A percentile compares a stretch with the other conserved stretches of the same genome.
Evolutionary conservation across 2,113 vertebrate species (phyloP).

Genomic region (Gyps fulvus): DNA sequence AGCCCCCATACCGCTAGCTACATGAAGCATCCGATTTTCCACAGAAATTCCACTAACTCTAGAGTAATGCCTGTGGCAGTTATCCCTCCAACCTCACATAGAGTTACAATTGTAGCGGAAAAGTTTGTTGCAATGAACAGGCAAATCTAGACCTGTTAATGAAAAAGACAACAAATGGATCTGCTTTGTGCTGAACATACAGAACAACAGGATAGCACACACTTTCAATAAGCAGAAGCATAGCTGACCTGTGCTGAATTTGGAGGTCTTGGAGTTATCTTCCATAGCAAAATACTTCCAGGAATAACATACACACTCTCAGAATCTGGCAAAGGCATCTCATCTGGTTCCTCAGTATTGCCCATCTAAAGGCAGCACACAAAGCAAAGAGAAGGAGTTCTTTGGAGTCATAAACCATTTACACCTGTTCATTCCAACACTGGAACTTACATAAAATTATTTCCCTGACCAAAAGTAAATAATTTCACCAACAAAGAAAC

Average conservation of each 20-base stretch:
- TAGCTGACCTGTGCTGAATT: conserved; percentile 88
- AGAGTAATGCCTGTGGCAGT: background rate
- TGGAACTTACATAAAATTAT: background rate
- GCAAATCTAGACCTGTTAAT: background rate
- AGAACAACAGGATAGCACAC: background rate
- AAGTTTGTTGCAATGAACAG: background rate
- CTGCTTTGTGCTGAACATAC: background rate
- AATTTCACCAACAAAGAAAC: background rate
- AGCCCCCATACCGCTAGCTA: background rate
- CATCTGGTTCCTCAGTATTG: conserved; percentile 87
- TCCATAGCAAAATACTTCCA: conserved; percentile 92
- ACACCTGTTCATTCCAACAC: background rate
- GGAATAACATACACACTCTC: conserved; percentile 92
- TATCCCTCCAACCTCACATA: background rate
- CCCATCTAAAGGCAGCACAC: conserved; percentile 63
- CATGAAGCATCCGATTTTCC: background rate
- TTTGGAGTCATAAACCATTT: background rate
- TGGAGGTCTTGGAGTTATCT: conserved; percentile 89
- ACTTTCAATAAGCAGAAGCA: background rate
- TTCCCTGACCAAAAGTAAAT: background rate
- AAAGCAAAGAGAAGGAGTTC: background rate
- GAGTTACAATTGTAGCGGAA: background rate
- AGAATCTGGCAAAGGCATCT: conserved; percentile 89
- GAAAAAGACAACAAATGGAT: background rate
- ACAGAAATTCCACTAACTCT: background rate